These are phyloP conservation scores for Odontamblyopus rebecca DNA, from an alignment of 2,797 vertebrate genomes.

Conservation along the genomic window DNA sequence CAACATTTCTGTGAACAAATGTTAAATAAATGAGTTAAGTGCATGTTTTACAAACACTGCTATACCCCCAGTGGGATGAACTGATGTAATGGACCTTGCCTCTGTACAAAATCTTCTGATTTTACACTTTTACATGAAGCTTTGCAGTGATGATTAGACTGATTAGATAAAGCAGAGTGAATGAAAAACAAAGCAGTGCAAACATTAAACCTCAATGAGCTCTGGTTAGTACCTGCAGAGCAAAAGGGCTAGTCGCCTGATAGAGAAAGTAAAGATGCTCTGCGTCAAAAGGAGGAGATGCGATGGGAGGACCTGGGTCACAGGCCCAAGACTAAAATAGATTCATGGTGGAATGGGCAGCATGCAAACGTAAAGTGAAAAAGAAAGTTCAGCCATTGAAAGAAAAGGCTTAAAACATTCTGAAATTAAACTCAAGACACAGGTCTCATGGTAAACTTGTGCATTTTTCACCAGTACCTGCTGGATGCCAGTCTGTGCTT, in stretches of 20 bases:
- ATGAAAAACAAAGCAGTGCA: too few relatives aligned
- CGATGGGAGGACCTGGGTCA: constrained; percentile 76
- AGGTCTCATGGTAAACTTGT: background rate
- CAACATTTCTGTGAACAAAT: too few relatives aligned
- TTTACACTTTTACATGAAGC: too few relatives aligned
- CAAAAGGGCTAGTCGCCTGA: constrained; percentile 75
- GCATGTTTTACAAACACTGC: too few relatives aligned
- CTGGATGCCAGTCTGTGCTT: constrained; percentile 72
- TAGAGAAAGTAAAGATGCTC: constrained; percentile 83
- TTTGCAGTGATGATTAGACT: too few relatives aligned
- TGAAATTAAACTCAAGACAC: background rate
- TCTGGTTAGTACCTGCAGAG: constrained; percentile 72
- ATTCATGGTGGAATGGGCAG: constrained; percentile 72
- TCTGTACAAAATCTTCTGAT: too few relatives aligned
- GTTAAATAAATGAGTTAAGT: too few relatives aligned
- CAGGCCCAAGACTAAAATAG: constrained; percentile 76
- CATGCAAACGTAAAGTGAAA: constrained; percentile 63
- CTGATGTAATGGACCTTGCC: too few relatives aligned
- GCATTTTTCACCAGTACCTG: constrained; percentile 82
- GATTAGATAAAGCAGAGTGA: too few relatives aligned
- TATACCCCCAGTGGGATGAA: too few relatives aligned
- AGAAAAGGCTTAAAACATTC: constrained; percentile 28
- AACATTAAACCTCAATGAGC: constrained; percentile 29
- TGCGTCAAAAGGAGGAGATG: constrained; percentile 81
- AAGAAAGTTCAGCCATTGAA: constrained; percentile 21